Base-by-base conservation (phyloP, 2,888 invertebrate species). In the Netelia fuscicornis region DNA sequence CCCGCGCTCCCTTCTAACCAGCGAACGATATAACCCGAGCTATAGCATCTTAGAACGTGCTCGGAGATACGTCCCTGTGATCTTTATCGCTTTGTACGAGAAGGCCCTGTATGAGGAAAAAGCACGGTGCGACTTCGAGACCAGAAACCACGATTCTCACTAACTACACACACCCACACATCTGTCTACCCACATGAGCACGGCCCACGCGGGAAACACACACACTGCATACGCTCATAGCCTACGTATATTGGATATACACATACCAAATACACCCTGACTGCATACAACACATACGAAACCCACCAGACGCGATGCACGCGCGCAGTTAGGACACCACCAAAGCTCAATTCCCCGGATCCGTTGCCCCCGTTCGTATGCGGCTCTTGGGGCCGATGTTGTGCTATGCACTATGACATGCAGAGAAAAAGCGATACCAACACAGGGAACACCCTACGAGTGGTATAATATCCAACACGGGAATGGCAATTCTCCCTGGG, bases 11-110 rank as follows among this genome's bases (percentile, higher is more conserved):
- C 37, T 37, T 37, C 37, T 37, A 37, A 5, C 37, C 37, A n/a
- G 20, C 25, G 74, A 52, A 81, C 88, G 89, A 90, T 89, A 87
- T 87, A 89, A 86, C 87, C 86, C 86, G 86, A 68, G 83, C 67
- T 87, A 70, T 83, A 81, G 75, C 86, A 84, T 85, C 81, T 70
- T 52, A 64, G 83, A 85, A 89, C 88, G 90, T 86, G 89, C 87
- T 86, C 84, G 81, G 86, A 86, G 86, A 87, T 87, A 80, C 78
- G 83, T 74, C 84, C 78, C 82, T 88, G 84, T 88, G 90, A 91
- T 90, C 90, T 90, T 88, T 85, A 86, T 88, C 89, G 88, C 86
- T 89, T 88, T 88, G 86, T 89, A 80, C 71, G 75, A 75, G 72
- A 62, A 64, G 48, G 62, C 68, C 65, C 76, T 71, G 78, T 74